Evolutionary conservation across 2,113 vertebrate genomes (phyloP), one percentile per base, ranked within the genome.

Genomic region (Campylomormyrus numenius): DNA sequence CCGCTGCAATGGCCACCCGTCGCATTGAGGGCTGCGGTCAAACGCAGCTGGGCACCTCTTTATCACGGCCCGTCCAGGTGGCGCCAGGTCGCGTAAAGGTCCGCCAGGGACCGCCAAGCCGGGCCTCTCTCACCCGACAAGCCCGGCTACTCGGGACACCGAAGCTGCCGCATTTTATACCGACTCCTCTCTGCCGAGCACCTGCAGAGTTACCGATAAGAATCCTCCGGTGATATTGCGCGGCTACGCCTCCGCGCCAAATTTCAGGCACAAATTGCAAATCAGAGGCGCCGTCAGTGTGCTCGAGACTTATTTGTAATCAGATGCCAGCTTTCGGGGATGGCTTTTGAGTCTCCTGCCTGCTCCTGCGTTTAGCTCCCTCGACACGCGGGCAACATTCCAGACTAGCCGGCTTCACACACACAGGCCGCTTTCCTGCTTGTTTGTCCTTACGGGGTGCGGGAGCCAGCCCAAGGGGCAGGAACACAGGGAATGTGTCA

Each of bases 191-290:
- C n/a, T 90, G 89, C 83, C 91, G 88, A 92, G 93, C 94, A 92
- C 92, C 94, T 94, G 94, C 70, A 91, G 53, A 5, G 58, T 24
- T 90, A 88, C 90, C 92, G 93, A 95, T 95, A 94, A 93, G 90
- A 93, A 91, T 87, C 92, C 93, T 93, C 93, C 77, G 53, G 45
- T 15, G 24, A 50, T 86, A 5, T 86, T 50, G n/a, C 46, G 1
- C n/a, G 24, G 9, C 19, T 24, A 3, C 0, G 17, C 35, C 80
- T 46, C 17, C 5, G 2, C 1, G 24, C 13, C 49, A 21, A 39
- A 88, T 88, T 88, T 35, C 48, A 56, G 17, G 17, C 52, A 50
- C 27, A 19, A 66, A 11, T 27, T 27, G 58, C n/a, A 66, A 27
- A 27, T 66, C n/a, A 31, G n/a, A 66, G 62, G n/a, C 2, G 9